Base-by-base conservation (phyloP, 92 coral and sea anemone genomes). In the Epizoanthus illoricatus region DNA sequence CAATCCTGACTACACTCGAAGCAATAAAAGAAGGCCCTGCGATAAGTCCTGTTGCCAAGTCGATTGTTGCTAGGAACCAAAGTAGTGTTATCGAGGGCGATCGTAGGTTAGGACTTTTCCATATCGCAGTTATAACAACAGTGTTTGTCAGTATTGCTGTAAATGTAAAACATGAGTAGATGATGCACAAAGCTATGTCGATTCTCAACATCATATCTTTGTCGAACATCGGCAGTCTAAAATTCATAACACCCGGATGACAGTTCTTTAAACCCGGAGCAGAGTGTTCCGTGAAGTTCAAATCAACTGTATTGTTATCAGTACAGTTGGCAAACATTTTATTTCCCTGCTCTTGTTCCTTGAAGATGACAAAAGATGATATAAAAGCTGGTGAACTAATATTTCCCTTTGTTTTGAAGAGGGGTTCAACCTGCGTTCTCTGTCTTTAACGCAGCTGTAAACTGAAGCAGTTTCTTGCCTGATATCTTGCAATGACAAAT, bases 11-110 rank as follows among this genome's bases (percentile, higher is more conserved):
- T 16, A 78, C 33, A 23, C 61, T 78, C 0, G 71, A 78, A 23
- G 82, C 71, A 63, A 78, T 78, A 23, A 78, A 78, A 59, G 82
- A 57, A 6, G 82, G 82, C 33, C 82, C 82, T 16, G 65, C 82
- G 19, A 78, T 63, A 5, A 78, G 42, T 39, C 82, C 82, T 20
- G 82, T 63, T n/a, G 65, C 64, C 17, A 78, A 78, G 65, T 78
- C 82, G 20, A 70, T 78, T 28, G 40, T 61, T 20, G 82, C 71
- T 12, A 78, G 71, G 65, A 63, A 78, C 45, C 82, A 78, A n/a
- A 78, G 72, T 41, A 78, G 28, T 62, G 82, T 78, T 78, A 78
- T 63, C 5, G 82, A 63, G 40, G 82, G 71, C 42, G 72, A 78
- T 23, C 82, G 82, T 62, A 78, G 71, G 49, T 6, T 20, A 19